A percentile compares a stretch with the other conserved stretches of the same genome.
These are phyloP conservation scores for Thunnus albacares DNA, from an alignment of 2,797 vertebrate species.

Conservation along the genomic window DNA sequence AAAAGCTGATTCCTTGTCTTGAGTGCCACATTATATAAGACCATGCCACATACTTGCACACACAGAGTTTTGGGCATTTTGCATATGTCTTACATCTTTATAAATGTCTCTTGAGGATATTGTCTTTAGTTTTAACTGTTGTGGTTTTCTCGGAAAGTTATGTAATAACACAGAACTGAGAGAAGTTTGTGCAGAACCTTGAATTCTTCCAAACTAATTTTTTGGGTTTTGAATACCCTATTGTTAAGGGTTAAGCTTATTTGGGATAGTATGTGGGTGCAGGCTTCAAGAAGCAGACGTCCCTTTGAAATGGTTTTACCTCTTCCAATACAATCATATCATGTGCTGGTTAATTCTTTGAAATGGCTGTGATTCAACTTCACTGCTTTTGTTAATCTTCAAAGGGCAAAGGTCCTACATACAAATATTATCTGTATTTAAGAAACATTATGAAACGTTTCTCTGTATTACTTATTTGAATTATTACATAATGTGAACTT, in stretches of 20 bases:
- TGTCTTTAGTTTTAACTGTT: not conserved
- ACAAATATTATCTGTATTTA: not conserved
- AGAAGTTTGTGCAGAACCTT: constrained; percentile 7
- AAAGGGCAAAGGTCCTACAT: not conserved
- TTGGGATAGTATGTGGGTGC: constrained; percentile 26
- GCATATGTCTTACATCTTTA: not conserved
- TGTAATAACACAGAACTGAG: not conserved
- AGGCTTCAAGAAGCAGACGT: constrained; percentile 29
- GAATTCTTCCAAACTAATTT: constrained; percentile 21
- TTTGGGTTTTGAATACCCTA: constrained; percentile 40
- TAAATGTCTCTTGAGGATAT: not conserved
- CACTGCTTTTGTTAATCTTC: not conserved
- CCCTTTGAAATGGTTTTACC: constrained; percentile 48
- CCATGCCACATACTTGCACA: not conserved
- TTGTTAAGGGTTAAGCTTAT: constrained; percentile 57
- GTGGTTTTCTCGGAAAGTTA: not conserved
- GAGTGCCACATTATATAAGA: constrained; percentile 2
- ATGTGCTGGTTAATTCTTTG: constrained; percentile 34
- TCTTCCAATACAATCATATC: constrained; percentile 37
- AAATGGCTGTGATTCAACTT: constrained; percentile 17
- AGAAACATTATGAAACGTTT: not conserved
- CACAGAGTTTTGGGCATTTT: not conserved
- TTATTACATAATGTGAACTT: constrained; percentile 37
- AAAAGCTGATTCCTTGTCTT: constrained; percentile 32
- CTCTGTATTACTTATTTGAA: constrained; percentile 17